Conservation (phyloP, 2,888 invertebrate genomes). For the Drosophila neotestacea region DNA sequence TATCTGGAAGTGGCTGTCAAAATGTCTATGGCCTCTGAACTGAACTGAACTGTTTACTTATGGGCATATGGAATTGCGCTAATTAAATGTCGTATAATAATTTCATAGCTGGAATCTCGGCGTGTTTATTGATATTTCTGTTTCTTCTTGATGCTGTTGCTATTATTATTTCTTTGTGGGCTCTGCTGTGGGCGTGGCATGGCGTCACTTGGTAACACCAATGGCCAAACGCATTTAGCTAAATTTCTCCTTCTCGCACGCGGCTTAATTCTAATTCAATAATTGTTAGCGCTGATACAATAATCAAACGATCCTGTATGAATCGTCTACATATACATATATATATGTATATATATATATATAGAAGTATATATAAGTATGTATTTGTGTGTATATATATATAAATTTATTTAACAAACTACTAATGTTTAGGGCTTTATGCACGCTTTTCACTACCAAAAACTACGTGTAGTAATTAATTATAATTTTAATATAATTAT, state of each 20-base stretch:
- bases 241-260: slow-evolving; percentile 26
- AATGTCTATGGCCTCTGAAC: slow-evolving; percentile 70
- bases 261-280: slow-evolving; percentile 67
- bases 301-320: slow-evolving; percentile 41
- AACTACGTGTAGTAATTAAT: slow-evolving; percentile 72
- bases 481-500: slow-evolving; percentile 52
- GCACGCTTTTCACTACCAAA: slow-evolving; percentile 76
- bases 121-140: slow-evolving; percentile 31
- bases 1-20: slow-evolving; percentile 47
- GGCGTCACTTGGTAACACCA: slow-evolving; percentile 60
- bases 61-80: slow-evolving; percentile 81
- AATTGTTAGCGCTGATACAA: slow-evolving; percentile 71
- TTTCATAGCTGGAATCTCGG: slow-evolving; percentile 79
- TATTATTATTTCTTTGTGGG: slow-evolving; percentile 30
- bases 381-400: slow-evolving; percentile 45
- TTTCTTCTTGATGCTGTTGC: not conserved
- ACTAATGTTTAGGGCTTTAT: slow-evolving; percentile 70
- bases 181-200: slow-evolving; percentile 66
- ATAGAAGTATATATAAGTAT: slow-evolving; percentile 35
- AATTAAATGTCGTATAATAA: slow-evolving; percentile 75
- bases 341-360: slow-evolving; percentile 37
- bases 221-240: slow-evolving; percentile 51
- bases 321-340: slow-evolving; percentile 13
- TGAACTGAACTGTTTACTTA: slow-evolving; percentile 63
- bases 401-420: slow-evolving; percentile 81